Percentiles rank a stretch among this genome's conserved stretches.
These are phyloP conservation scores for Pipistrellus nathusii DNA, from an alignment of 2,797 vertebrate species.

Conservation along the genomic window DNA sequence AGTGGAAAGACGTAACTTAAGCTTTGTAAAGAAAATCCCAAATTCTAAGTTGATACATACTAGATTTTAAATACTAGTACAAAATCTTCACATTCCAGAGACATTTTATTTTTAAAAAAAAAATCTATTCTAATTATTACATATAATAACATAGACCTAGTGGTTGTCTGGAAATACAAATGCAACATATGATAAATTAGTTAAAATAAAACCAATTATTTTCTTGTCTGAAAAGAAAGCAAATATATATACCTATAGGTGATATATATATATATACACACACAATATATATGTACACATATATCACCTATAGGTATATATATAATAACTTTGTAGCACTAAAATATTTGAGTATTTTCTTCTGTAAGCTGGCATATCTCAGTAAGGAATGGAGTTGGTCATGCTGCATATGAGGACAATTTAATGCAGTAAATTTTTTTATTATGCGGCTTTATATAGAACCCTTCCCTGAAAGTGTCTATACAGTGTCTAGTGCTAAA, in stretches of 20 bases:
- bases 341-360: constrained; percentile 8
- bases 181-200: not conserved
- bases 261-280: not conserved
- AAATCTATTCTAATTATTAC: constrained; percentile 29
- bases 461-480: not conserved
- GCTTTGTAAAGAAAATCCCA: constrained; percentile 31
- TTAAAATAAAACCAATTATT: constrained; percentile 47
- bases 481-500: constrained; percentile 17
- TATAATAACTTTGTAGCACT: not conserved
- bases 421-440: constrained; percentile 29
- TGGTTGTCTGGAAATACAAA: constrained; percentile 5
- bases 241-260: not conserved
- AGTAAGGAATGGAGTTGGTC: constrained; percentile 28
- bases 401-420: not conserved
- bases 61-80: not conserved
- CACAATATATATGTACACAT: too few relatives aligned
- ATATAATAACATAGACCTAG: not conserved
- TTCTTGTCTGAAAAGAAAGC: constrained; percentile 48
- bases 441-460: constrained; percentile 13
- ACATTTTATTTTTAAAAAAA: constrained; percentile 53
- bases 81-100: constrained; percentile 44
- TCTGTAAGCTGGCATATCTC: not conserved
- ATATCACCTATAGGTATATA: too few relatives aligned
- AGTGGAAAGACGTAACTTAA: constrained; percentile 12
- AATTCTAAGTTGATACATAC: constrained; percentile 24